phyloP scores from a whole-genome alignment of 1,140 invertebrate genomes.

The Drosophila parabipectinata region DNA sequence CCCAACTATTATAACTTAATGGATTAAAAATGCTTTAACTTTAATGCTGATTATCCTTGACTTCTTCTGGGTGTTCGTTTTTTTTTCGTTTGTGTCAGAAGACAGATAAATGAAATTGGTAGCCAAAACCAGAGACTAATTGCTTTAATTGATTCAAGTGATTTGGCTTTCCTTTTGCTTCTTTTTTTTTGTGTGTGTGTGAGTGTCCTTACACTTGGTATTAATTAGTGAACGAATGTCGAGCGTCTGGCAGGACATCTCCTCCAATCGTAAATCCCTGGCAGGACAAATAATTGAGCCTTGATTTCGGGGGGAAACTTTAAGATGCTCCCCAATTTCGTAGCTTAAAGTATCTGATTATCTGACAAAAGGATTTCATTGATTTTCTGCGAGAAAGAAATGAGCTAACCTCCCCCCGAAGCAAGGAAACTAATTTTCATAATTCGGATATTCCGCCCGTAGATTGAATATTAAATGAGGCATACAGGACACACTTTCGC shows the following conservation, averaged over 20 bases:
- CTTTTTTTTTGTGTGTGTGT: not conserved
- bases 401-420: not conserved
- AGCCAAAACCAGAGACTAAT: conserved; percentile 17
- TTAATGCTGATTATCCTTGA: conserved; percentile 7
- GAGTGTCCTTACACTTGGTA: conserved; percentile 14
- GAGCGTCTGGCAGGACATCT: conserved; percentile 21
- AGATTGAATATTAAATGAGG: conserved; percentile 5
- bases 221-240: conserved; percentile 22
- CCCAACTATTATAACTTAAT: not conserved
- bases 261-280: conserved; percentile 22
- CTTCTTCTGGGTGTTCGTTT: not conserved
- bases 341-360: not conserved
- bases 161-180: not conserved
- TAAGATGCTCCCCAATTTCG: no score
- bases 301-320: not conserved
- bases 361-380: no score
- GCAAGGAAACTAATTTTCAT: conserved; percentile 2
- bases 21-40: not conserved
- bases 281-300: conserved; percentile 8
- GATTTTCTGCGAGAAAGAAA: no score
- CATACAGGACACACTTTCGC: not conserved
- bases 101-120: conserved; percentile 3
- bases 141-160: conserved; percentile 34
- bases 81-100: not conserved
- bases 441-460: not conserved